Evolutionary conservation across 2,797 vertebrate species (phyloP), one percentile per base, ranked within the genome.

Genomic region (Enteromius treurensis): DNA sequence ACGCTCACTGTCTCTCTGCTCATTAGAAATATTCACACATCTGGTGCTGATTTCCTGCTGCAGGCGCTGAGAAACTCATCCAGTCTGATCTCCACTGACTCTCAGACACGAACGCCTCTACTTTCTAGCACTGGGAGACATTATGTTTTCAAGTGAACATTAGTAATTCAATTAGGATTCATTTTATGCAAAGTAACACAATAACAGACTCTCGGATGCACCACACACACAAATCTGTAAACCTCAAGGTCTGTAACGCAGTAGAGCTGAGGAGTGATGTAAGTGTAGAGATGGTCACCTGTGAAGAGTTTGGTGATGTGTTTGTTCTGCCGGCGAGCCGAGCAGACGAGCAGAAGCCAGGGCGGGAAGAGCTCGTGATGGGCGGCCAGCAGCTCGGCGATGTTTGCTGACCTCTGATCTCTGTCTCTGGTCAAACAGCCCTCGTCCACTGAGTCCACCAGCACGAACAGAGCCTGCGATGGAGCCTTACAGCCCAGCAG

Each of bases 281-380:
- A 17, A 32, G 7, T 3, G 26, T 3, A 69, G 40, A 29, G 68
- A 26, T 7, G 0, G 8, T 55, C 90, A 97, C 98, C 98, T 89
- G 97, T 98, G 92, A 99, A 99, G 89, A 98, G 96, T 90, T 98
- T 98, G 83, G 97, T 99, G 83, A 99, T 96, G 87, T 96, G 95
- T 92, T 98, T 99, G 89, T 98, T 99, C 92, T 99, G 98, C 1
- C 97, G 95, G 6, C 98, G 95, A 11, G 97, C 96, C 0, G 98
- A 99, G 89, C 97, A 98, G 89, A 99, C 92, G 34, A 99, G 97
- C 10, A 99, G 93, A 49, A 99, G 93, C 98, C 98, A 99, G 0
- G 98, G 96, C 13, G 98, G 98, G 81, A 99, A 96, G 91, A 97
- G 97, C 88, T 99, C 96, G 0, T 98, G 97, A 87, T 99, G 98